Base-by-base conservation (phyloP, 2,888 invertebrate species). In the Tupiocoris notatus region DNA sequence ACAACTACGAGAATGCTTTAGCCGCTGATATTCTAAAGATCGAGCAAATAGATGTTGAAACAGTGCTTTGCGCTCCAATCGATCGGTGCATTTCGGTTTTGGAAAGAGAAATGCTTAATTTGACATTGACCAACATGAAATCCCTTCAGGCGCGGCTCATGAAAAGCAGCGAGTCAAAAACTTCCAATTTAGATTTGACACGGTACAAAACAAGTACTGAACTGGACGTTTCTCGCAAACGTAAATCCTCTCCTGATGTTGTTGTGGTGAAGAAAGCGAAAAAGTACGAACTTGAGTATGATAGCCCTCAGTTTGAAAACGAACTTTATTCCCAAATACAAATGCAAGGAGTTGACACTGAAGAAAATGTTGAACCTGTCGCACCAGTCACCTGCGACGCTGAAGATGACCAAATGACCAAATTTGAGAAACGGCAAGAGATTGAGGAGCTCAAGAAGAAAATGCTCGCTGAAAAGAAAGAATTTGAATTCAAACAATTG, bases 401-500 rank as follows among this genome's bases (percentile, higher is more conserved):
- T 1, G 73, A 73, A 62, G 73, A 73, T 54, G 73, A 73, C 21
- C 73, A 73, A 63, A n/a, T 73, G 1, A 54, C 62, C 1, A 73
- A 73, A 57, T 73, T 73, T 39, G 73, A 73, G 58, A 73, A 73
- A 39, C 73, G 73, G 2, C 61, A 73, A 73, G 73, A 73, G 23
- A 73, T 73, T 6, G 73, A 61, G 17, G 73, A 61, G 54, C 23
- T 73, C 18, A 63, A 73, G 25, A 73, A 25, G 54, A 61, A 73
- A 54, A 73, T 73, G 62, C 39, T 73, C 3, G 73, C 73, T 21
- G 63, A 73, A 54, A 62, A 73, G 22, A 73, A 54, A 21, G 61
- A 59, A 9, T 17, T 70, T 12, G 70, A 70, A 25, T 24, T 17
- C 18, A 70, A 70, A 59, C 57, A 67, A n/a, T 59, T 59, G 18